Conservation (phyloP, 2,113 vertebrate genomes). For the Gallinago paraguaiae region DNA sequence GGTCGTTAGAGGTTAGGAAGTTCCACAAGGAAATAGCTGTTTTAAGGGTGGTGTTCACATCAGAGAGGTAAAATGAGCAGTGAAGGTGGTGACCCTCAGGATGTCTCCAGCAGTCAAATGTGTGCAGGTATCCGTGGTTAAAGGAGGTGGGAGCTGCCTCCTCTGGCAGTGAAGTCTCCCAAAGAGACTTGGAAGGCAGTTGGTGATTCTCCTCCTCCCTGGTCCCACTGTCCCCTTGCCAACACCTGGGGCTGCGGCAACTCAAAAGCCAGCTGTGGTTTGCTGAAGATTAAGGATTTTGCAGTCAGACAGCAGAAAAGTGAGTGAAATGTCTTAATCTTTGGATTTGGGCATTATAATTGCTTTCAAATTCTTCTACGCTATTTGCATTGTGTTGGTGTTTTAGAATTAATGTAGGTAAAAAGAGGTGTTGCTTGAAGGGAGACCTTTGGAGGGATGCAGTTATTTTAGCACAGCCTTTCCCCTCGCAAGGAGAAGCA, state of each 20-base stretch:
- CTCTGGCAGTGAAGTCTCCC: background rate
- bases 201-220: background rate
- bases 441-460: background rate
- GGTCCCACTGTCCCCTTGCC: background rate
- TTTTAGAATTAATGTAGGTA: slow-evolving; percentile 58
- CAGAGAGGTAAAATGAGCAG: background rate
- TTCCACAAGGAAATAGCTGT: background rate
- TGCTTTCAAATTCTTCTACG: background rate
- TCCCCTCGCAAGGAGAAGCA: background rate
- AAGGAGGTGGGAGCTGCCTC: background rate
- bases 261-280: background rate
- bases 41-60: background rate
- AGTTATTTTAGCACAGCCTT: background rate
- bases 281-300: background rate
- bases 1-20: background rate
- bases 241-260: background rate
- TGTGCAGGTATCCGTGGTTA: rapidly evolving
- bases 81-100: rapidly evolving
- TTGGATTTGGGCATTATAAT: background rate
- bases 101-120: background rate
- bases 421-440: background rate
- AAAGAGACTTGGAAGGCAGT: background rate
- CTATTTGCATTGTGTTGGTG: background rate
- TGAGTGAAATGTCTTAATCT: background rate
- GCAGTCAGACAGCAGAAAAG: background rate